phyloP scores from a whole-genome alignment of 2,113 vertebrate species.

The Callocephalon fimbriatum region DNA sequence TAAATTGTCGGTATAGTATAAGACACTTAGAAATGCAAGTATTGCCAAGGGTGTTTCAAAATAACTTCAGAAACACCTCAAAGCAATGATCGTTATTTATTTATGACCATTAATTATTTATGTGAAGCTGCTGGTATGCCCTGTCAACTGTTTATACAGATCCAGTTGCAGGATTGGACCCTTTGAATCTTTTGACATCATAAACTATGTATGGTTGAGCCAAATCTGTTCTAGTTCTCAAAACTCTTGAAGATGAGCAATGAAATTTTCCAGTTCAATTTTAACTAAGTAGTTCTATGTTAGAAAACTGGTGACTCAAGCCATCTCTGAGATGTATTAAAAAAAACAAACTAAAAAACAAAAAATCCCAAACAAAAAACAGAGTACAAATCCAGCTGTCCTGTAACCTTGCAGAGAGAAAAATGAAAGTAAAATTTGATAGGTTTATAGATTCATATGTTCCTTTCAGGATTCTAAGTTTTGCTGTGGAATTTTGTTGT shows the following conservation, averaged over 20 bases:
- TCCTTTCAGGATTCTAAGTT: neutral
- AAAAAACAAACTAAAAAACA: neutral
- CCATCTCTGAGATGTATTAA: neutral
- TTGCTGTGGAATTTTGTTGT: neutral
- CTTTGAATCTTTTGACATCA: constrained; percentile 51
- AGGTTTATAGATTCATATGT: neutral
- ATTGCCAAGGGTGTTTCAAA: neutral
- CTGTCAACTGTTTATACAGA: constrained; percentile 43
- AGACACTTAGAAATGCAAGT: neutral
- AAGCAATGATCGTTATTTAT: constrained; percentile 6
- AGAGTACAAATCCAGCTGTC: neutral
- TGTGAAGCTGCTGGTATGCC: constrained; percentile 37
- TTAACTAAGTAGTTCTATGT: neutral
- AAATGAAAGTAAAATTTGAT: neutral
- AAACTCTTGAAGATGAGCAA: neutral
- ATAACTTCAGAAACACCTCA: neutral
- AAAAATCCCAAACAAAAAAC: neutral
- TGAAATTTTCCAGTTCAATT: neutral
- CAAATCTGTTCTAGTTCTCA: neutral
- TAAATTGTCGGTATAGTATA: neutral
- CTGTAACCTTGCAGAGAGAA: constrained; percentile 1
- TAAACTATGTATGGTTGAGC: constrained; percentile 32
- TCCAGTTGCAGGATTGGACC: constrained; percentile 60
- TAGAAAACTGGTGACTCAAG: neutral
- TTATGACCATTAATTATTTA: constrained; percentile 29